phyloP scores from a whole-genome alignment of 2,113 vertebrate genomes.

The Thryonomys swinderianus region DNA sequence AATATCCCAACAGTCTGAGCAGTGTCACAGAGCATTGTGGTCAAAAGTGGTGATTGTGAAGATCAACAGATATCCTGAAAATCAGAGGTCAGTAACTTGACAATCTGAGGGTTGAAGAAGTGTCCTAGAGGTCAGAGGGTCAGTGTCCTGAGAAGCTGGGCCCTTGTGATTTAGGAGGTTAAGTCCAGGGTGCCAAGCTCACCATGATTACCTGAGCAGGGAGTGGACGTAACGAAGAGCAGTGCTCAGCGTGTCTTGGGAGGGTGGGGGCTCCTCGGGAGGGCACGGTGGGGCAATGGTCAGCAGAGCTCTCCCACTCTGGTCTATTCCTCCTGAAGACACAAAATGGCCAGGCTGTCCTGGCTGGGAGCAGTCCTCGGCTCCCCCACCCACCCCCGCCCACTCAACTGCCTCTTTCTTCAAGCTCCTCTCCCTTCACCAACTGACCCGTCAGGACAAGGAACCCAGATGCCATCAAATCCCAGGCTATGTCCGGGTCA shows the following conservation, averaged over 20 bases:
- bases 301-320: conserved; percentile 90
- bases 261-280: conserved; percentile 79
- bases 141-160: conserved; percentile 3
- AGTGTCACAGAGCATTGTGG: not conserved
- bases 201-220: conserved; percentile 88
- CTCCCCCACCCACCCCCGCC: conserved; percentile 44
- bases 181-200: not conserved
- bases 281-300: conserved; percentile 82
- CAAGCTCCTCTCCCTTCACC: conserved; percentile 81
- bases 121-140: conserved; percentile 15
- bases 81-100: not conserved
- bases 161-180: not conserved
- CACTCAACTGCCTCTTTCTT: not conserved
- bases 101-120: not conserved
- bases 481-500: conserved; percentile 69
- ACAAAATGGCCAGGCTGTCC: conserved; percentile 73
- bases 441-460: conserved; percentile 79
- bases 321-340: conserved; percentile 86
- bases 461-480: conserved; percentile 80
- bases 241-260: conserved; percentile 81
- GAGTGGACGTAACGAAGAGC: conserved; percentile 89
- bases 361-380: conserved; percentile 46
- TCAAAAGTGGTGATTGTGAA: conserved; percentile 4
- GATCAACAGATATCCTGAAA: not conserved
- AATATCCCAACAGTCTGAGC: not conserved